Evolutionary conservation across 2,797 vertebrate genomes (phyloP).

Genomic region (Amblyraja radiata): DNA sequence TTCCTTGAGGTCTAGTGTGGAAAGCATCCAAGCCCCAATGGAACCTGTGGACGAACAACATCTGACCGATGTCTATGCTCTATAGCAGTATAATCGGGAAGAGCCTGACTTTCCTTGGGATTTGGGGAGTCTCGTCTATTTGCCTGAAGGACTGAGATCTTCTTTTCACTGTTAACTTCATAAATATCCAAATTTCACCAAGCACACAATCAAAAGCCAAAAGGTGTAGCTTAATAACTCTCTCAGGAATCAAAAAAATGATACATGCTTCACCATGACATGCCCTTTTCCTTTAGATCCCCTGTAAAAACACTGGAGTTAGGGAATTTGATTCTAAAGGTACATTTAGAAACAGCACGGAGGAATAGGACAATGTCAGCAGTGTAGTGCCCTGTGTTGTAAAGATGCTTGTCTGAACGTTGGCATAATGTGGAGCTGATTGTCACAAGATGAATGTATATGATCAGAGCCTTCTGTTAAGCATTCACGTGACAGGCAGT

Average conservation of each 20-base stretch:
- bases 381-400: neutral
- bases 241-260: neutral
- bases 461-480: neutral
- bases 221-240: neutral
- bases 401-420: neutral
- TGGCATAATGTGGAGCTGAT: neutral
- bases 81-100: neutral
- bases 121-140: constrained; percentile 2
- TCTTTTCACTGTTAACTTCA: constrained; percentile 34
- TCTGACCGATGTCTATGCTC: constrained; percentile 3
- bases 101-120: neutral
- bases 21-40: constrained; percentile 15
- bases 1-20: neutral
- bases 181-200: constrained; percentile 31
- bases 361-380: neutral
- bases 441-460: constrained; percentile 25
- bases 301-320: neutral
- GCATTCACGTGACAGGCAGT: neutral
- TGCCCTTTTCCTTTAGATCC: neutral
- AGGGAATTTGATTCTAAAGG: neutral
- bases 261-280: neutral
- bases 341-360: neutral
- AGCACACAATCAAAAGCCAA: neutral
- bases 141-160: constrained; percentile 20
- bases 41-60: neutral